Evolutionary conservation across 2,888 invertebrate genomes (phyloP), one percentile per base, ranked within the genome.

Genomic region (Drosophila rubida): DNA sequence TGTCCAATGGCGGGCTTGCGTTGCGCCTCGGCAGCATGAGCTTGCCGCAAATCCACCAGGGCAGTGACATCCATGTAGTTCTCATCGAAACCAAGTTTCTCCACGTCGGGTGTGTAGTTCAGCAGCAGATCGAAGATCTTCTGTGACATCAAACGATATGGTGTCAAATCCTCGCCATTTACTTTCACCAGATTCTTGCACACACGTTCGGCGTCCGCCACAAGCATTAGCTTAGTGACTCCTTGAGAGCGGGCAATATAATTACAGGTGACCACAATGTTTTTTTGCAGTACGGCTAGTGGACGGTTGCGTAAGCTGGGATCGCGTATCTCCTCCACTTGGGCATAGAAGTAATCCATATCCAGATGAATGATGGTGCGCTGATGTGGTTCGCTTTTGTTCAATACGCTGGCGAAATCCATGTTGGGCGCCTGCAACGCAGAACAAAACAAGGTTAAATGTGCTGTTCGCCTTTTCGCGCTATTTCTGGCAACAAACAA

Each of bases 301-400:
- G 96, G 96, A 79, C 94, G 93, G 55, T 93, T 92, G 69, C 93
- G 93, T 55, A 96, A 91, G 80, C 94, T 93, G 2, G 96, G 96
- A 90, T 95, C 94, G 77, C 94, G 94, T 61, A 95, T 90, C 93
- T 95, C 96, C 92, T 97, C 96, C 75, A 97, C 96, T 93, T 97
- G 96, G 66, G 96, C 96, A 92, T 96, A 97, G 92, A 96, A 97
- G 91, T 95, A 96, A 91, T 97, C 96, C 90, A 96, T 93, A 90
- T 97, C 96, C 82, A 97, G 93, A 90, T 96, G 96, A 87, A 97
- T 94, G 78, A 97, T 95, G 69, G 94, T 94, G 87, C 94, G 94
- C 55, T 94, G 92, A 91, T 96, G 96, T 71, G 89, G 89, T 44
- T 92, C 91, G 69, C 80, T 90, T 54, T 83, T 90, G 59, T 71